Percentiles rank a stretch among this genome's conserved stretches.
Conservation (phyloP, 2,797 vertebrate genomes). For the Oryzias sinensis region DNA sequence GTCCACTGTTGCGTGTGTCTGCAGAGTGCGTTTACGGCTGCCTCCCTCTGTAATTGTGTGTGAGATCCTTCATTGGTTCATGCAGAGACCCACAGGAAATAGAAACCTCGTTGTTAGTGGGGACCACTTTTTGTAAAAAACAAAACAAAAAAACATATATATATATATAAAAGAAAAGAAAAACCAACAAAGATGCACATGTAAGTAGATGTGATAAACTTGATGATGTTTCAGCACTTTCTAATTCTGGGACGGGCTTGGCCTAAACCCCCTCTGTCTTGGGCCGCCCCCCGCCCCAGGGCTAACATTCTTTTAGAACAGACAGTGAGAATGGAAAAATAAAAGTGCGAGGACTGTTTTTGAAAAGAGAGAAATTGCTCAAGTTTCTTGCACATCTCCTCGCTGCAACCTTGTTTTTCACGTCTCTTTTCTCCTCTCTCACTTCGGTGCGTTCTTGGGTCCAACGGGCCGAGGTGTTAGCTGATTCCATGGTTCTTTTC, state of each 20-base stretch:
- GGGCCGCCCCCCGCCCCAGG: conserved; percentile 55
- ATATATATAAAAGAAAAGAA: conserved; percentile 31
- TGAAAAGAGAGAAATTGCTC: conserved; percentile 54
- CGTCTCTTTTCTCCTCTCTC: conserved; percentile 66
- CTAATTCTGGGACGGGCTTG: conserved; percentile 68
- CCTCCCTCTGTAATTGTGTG: conserved; percentile 58
- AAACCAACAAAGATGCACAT: conserved; percentile 81
- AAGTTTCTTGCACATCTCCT: conserved; percentile 71
- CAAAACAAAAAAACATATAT: conserved; percentile 19
- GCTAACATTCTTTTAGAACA: conserved; percentile 74
- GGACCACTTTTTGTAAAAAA: conserved; percentile 78
- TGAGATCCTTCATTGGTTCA: conserved; percentile 63
- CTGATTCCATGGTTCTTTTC: conserved; percentile 69
- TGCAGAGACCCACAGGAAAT: conserved; percentile 64
- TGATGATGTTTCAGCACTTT: conserved; percentile 86
- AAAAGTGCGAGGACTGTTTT: conserved; percentile 37
- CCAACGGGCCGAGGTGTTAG: conserved; percentile 75
- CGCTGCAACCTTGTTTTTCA: conserved; percentile 59
- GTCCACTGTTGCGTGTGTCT: conserved; percentile 37
- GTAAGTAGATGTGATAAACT: conserved; percentile 79
- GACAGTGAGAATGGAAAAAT: conserved; percentile 56
- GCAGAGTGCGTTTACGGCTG: conserved; percentile 23
- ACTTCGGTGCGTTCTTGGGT: conserved; percentile 77
- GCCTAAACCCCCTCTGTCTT: conserved; percentile 62
- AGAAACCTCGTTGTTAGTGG: conserved; percentile 76